phyloP scores from a whole-genome alignment of 2,888 invertebrate genomes.

The Idaea aversata region DNA sequence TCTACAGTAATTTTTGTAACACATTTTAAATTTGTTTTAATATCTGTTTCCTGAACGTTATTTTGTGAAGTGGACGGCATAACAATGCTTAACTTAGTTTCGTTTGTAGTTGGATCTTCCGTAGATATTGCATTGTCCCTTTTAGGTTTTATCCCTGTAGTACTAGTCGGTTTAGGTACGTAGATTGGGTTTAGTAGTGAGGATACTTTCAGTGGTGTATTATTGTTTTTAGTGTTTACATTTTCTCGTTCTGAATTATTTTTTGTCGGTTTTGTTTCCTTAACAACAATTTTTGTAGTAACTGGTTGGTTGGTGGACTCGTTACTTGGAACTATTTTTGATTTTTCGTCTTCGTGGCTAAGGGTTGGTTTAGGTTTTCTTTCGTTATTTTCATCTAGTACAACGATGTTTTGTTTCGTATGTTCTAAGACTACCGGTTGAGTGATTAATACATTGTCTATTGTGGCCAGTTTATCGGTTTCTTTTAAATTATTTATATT shows the following conservation, averaged over 20 bases:
- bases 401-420: conserved; percentile 29
- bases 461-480: conserved; percentile 11
- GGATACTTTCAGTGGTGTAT: conserved; percentile 64
- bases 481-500: not conserved
- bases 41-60: not conserved
- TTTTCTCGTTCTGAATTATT: conserved; percentile 15
- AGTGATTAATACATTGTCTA: conserved; percentile 36
- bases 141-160: conserved; percentile 16
- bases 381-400: conserved; percentile 16
- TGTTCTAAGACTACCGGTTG: conserved; percentile 39
- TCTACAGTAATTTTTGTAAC: conserved; percentile 15
- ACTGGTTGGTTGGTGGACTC: not conserved
- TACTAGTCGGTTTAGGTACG: conserved; percentile 33
- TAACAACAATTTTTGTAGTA: conserved; percentile 8
- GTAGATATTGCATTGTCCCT: conserved; percentile 8
- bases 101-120: conserved; percentile 2
- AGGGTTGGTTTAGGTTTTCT: not conserved
- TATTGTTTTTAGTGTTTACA: conserved; percentile 22
- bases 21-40: conserved; percentile 7
- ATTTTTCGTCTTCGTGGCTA: conserved; percentile 8
- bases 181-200: conserved; percentile 59
- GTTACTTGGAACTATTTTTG: conserved; percentile 5
- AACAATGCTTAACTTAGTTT: conserved; percentile 4
- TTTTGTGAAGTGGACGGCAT: conserved; percentile 7
- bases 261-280: conserved; percentile 15